Evolutionary conservation across 1,140 invertebrate genomes (phyloP).

Genomic region (Ips nitidus): DNA sequence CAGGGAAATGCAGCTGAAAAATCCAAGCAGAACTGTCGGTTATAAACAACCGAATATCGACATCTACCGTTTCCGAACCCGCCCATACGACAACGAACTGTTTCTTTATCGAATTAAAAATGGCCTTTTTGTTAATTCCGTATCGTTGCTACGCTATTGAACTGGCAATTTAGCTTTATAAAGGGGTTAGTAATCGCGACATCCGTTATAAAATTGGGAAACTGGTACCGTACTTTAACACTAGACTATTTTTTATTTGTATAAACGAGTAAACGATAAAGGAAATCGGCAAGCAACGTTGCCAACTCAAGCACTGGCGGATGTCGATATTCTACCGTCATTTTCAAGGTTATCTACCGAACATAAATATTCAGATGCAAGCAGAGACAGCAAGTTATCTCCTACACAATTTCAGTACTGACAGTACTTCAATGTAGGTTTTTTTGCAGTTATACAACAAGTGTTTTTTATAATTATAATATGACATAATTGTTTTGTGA

Average conservation of each 20-base stretch:
- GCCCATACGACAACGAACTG: conserved; percentile 39
- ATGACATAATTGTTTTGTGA: too few relatives aligned
- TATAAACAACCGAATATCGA: conserved; percentile 42
- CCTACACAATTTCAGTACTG: too few relatives aligned
- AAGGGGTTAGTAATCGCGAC: background rate
- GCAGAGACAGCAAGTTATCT: too few relatives aligned
- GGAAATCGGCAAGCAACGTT: background rate
- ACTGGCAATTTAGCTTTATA: background rate
- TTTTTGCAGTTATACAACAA: too few relatives aligned
- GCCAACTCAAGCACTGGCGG: background rate
- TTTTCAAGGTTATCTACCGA: background rate
- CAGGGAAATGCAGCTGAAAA: background rate
- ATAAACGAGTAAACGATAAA: background rate
- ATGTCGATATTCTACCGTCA: background rate
- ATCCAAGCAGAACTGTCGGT: conserved; percentile 19
- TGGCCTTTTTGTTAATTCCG: background rate
- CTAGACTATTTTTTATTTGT: conserved; percentile 1
- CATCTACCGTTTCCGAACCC: conserved; percentile 37
- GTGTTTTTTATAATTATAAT: too few relatives aligned
- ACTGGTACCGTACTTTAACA: background rate
- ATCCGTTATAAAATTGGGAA: background rate
- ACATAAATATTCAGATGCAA: background rate
- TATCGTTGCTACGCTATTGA: background rate
- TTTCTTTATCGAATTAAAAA: conserved; percentile 29
- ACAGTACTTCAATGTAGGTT: too few relatives aligned